These are phyloP conservation scores for Trissolcus brochymenae DNA, from an alignment of 2,888 invertebrate species.

Conservation along the genomic window DNA sequence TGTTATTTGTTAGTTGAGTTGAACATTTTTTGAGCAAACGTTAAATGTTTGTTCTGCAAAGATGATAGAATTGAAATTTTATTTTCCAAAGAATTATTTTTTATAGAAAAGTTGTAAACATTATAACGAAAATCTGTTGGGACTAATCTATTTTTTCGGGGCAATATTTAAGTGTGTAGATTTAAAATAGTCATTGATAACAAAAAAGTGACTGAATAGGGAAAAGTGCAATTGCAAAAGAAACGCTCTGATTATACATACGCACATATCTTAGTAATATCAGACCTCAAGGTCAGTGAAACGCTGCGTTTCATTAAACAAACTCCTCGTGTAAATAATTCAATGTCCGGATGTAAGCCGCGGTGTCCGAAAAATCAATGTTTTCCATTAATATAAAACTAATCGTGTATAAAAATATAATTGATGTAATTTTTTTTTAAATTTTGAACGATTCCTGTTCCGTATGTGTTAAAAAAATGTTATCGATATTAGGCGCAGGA, in stretches of 20 bases:
- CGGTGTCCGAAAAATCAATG: slow-evolving; percentile 68
- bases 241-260: slow-evolving; percentile 27
- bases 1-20: no score
- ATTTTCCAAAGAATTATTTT: no score
- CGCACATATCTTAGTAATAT: slow-evolving; percentile 48
- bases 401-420: slow-evolving; percentile 62
- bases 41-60: no score
- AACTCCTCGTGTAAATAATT: slow-evolving; percentile 36
- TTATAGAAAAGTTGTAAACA: no score
- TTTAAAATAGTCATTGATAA: no score
- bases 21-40: no score
- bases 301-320: slow-evolving; percentile 21
- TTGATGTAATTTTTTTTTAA: slow-evolving; percentile 63
- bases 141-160: slow-evolving; percentile 35
- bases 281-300: slow-evolving; percentile 12
- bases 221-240: slow-evolving; percentile 33
- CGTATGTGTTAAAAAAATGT: slow-evolving; percentile 29
- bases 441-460: slow-evolving; percentile 30
- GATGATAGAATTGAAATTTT: no score
- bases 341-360: slow-evolving; percentile 67
- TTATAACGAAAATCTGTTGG: no score
- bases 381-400: slow-evolving; percentile 72
- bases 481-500: slow-evolving; percentile 32
- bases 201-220: slow-evolving; percentile 14
- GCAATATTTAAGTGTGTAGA: slow-evolving; percentile 3